Base-by-base conservation (phyloP, 1,140 invertebrate species). In the Apis dorsata region DNA sequence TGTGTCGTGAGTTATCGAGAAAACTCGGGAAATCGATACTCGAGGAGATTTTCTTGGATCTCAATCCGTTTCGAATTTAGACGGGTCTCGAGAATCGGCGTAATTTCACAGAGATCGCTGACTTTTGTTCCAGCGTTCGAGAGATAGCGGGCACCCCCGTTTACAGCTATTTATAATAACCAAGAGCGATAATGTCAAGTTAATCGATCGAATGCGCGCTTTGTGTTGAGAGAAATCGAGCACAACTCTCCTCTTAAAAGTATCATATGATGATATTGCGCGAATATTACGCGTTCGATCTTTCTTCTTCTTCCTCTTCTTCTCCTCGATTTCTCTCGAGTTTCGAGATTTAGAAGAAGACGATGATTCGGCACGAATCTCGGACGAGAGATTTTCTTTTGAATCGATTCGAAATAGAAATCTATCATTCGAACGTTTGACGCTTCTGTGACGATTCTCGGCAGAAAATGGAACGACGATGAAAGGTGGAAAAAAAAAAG, bases 201-300 rank as follows among this genome's bases (percentile, higher is more conserved):
- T 69, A 76, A 88, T 84, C 79, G 73, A 88, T 86, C 85, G 69
- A 88, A 78, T 24, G 60, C 65, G 24, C 57, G 55, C 77, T 78
- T 88, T 84, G 62, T 85, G 53, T 5, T 44, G 34, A 3, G 34
- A 34, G 34, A 34, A 24, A 44, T 44, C 34, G 34, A 44, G 34
- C 34, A 17, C 21, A 7, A 28, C 49, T 13, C 65, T 82, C 34
- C 34, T 44, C 34, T 44, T 7, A 0, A 44, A 44, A 44, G 0
- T 44, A 44, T 44, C 0, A 44, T 2, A 2, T 2, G 34, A 44
- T 44, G 34, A 44, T 7, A 3, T 44, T 44, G 34, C 34, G 34
- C 34, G 34, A 44, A 44, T 44, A 44, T 7, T 34, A 34, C 28
- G 34, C 34, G 34, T 44, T 34, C 34, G 34, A 63, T 63, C 24